Conservation (phyloP, 2,797 vertebrate genomes). For the Sebastes jordani region DNA sequence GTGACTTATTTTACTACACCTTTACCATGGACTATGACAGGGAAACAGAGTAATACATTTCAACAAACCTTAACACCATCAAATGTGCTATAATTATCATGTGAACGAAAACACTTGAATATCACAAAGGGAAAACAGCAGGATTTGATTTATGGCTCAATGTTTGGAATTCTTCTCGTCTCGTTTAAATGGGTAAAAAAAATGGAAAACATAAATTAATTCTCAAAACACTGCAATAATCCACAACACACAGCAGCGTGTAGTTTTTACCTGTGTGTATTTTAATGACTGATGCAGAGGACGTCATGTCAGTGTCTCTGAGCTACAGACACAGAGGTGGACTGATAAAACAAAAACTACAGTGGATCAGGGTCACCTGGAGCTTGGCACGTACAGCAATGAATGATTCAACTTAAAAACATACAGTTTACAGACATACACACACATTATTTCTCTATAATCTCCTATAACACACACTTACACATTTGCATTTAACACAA, state of each 20-base stretch:
- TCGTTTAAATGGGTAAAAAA: background rate
- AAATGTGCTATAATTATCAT: background rate
- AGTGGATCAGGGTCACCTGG: constrained; percentile 65
- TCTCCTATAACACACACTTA: constrained; percentile 51
- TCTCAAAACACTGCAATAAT: constrained; percentile 15
- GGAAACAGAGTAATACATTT: background rate
- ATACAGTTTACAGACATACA: constrained; percentile 65
- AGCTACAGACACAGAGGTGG: constrained; percentile 59
- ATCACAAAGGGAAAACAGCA: background rate
- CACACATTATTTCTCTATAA: constrained; percentile 42
- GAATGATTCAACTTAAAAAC: constrained; percentile 66
- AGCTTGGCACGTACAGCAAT: constrained; percentile 79
- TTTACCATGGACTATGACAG: background rate
- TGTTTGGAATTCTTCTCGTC: background rate
- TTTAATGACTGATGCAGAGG: constrained; percentile 77
- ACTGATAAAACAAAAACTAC: constrained; percentile 60
- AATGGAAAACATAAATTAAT: background rate
- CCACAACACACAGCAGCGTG: constrained; percentile 17
- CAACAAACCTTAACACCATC: background rate
- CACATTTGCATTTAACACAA: constrained; percentile 43
- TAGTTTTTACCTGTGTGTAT: constrained; percentile 72
- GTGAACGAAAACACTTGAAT: background rate
- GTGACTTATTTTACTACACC: background rate
- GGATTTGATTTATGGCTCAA: background rate
- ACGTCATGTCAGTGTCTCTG: constrained; percentile 56